These are phyloP conservation scores for Cyaniris semiargus DNA, from an alignment of 2,888 invertebrate species.

Conservation along the genomic window DNA sequence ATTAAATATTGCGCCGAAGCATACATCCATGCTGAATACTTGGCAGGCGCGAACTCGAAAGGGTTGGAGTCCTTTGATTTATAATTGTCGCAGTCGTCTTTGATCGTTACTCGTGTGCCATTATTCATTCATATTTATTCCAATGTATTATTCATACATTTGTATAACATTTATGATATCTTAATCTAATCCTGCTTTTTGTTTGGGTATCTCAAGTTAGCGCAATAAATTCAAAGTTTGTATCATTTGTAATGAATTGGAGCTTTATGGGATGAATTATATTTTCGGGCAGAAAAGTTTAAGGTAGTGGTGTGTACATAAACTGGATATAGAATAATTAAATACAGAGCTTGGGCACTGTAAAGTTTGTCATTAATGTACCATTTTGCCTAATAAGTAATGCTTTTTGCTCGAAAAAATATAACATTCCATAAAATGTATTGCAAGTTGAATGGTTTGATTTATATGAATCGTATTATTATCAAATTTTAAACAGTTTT, in stretches of 20 bases:
- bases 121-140: conserved; percentile 33
- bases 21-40: conserved; percentile 32
- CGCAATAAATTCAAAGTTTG: conserved; percentile 5
- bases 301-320: neutral
- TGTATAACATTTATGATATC: conserved; percentile 30
- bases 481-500: neutral
- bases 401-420: neutral
- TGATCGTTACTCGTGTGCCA: conserved; percentile 32
- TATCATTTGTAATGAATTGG: neutral
- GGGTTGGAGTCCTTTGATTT: conserved; percentile 34
- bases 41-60: conserved; percentile 33
- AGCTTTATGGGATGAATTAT: neutral
- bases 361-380: neutral
- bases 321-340: neutral
- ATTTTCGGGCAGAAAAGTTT: neutral
- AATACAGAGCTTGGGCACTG: neutral
- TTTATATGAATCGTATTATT: neutral
- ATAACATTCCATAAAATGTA: neutral
- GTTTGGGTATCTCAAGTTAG: conserved; percentile 26
- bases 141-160: conserved; percentile 34
- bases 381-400: neutral
- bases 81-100: conserved; percentile 35
- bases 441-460: neutral
- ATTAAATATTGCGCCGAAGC: conserved; percentile 24
- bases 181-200: conserved; percentile 27